These are phyloP conservation scores for Crotalus tigris DNA, from an alignment of 2,113 vertebrate genomes.

Conservation along the genomic window DNA sequence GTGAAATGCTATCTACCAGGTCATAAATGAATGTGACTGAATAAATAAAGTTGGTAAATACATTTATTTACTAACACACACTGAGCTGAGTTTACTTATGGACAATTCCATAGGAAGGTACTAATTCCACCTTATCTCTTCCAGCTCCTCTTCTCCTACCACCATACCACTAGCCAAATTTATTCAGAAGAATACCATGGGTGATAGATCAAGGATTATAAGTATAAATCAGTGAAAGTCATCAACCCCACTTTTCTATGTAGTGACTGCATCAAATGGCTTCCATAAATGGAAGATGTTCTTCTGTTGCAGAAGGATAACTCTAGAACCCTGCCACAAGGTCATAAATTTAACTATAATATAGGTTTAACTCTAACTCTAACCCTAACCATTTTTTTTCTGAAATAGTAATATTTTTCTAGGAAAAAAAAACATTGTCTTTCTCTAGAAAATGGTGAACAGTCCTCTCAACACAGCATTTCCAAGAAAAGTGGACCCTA, in stretches of 20 bases:
- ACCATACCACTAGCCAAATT: not conserved
- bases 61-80: not conserved
- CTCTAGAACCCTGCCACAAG: not conserved
- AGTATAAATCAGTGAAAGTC: not conserved
- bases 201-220: not conserved
- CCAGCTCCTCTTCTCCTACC: not conserved
- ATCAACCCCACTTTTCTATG: not conserved
- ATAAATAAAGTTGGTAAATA: not conserved
- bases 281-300: not conserved
- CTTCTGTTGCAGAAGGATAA: not conserved
- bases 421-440: not conserved
- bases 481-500: not conserved
- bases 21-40: not conserved
- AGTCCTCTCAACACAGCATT: not conserved
- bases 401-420: not conserved
- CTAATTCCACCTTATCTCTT: not conserved
- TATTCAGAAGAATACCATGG: not conserved
- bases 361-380: not conserved
- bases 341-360: not conserved
- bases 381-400: not conserved
- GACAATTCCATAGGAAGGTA: not conserved
- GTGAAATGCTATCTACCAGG: not conserved
- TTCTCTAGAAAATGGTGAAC: not conserved
- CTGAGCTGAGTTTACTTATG: not conserved
- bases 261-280: not conserved